These are phyloP conservation scores for Excalfactoria chinensis DNA, from an alignment of 2,113 vertebrate species.

Conservation along the genomic window DNA sequence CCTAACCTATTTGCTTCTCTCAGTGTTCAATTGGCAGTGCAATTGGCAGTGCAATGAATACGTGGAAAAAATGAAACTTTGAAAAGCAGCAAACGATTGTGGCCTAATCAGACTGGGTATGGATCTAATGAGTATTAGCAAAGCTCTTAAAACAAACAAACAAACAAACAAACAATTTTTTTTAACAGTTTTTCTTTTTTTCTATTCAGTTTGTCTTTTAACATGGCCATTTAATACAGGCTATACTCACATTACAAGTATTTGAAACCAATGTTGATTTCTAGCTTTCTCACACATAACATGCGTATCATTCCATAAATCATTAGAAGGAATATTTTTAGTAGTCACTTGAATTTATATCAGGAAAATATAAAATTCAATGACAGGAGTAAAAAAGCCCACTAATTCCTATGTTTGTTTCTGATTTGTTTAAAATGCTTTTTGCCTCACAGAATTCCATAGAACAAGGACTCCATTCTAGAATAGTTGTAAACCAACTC, in stretches of 20 bases:
- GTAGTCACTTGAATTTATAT: not conserved
- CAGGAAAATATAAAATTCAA: not conserved
- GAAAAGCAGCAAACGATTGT: not conserved
- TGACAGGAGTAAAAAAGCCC: not conserved
- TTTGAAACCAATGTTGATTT: not conserved
- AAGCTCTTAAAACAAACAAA: not conserved
- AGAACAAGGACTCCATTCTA: not conserved
- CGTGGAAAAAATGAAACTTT: not conserved
- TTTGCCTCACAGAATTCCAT: not conserved
- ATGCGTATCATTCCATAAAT: not conserved
- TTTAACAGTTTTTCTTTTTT: not conserved
- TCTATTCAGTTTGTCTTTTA: not conserved
- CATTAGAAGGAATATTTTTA: not conserved
- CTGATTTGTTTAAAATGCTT: not conserved
- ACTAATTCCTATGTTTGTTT: accelerated
- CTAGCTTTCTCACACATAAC: not conserved
- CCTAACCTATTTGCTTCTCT: not conserved
- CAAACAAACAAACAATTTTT: not conserved
- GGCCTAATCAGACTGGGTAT: not conserved
- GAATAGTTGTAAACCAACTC: not conserved
- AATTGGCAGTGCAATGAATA: not conserved
- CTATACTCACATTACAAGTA: not conserved
- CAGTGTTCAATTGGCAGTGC: not conserved
- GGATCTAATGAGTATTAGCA: not conserved
- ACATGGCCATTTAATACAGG: not conserved